Conservation (phyloP, 2,888 invertebrate species). For the Sialis fuliginosa region DNA sequence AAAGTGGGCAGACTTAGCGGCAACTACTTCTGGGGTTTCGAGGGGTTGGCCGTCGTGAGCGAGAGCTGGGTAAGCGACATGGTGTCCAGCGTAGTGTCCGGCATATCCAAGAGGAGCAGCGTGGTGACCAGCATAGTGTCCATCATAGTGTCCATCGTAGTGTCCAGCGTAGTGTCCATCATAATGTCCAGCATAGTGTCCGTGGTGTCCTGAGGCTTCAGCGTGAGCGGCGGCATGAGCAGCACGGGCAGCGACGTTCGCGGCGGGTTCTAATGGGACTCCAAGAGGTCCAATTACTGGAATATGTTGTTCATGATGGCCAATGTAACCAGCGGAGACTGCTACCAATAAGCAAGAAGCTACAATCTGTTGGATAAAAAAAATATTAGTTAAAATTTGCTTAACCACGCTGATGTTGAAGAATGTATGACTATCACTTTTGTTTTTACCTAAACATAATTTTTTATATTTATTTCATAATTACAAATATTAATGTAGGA, state of each 20-base stretch:
- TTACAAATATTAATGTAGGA: too few species aligned
- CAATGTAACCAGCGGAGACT: neutral
- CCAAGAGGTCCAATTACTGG: conserved; percentile 16
- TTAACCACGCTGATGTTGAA: too few species aligned
- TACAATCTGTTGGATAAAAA: too few species aligned
- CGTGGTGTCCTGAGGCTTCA: neutral
- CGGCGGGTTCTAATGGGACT: conserved; percentile 26
- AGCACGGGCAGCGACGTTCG: conserved; percentile 34
- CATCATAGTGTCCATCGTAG: neutral
- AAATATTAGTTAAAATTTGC: too few species aligned
- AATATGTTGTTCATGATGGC: conserved; percentile 19
- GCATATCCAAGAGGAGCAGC: conserved; percentile 7
- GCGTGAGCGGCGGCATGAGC: conserved; percentile 11
- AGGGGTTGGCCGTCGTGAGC: conserved; percentile 28
- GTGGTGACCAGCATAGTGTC: neutral
- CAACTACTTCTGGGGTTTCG: conserved; percentile 31
- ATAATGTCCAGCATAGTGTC: conserved; percentile 5
- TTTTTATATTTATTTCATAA: too few species aligned
- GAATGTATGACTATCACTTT: too few species aligned
- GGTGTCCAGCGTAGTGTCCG: conserved; percentile 16
- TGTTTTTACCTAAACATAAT: too few species aligned
- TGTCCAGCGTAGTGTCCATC: conserved; percentile 8
- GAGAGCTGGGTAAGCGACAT: conserved; percentile 9
- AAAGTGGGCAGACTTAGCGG: conserved; percentile 31
- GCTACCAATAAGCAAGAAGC: too few species aligned